Evolutionary conservation across 30 jellyfish, hydroid and myxozoan genomes (phyloP), one percentile per base, ranked within the genome.

Genomic region (Pseudorhiza aurosa): DNA sequence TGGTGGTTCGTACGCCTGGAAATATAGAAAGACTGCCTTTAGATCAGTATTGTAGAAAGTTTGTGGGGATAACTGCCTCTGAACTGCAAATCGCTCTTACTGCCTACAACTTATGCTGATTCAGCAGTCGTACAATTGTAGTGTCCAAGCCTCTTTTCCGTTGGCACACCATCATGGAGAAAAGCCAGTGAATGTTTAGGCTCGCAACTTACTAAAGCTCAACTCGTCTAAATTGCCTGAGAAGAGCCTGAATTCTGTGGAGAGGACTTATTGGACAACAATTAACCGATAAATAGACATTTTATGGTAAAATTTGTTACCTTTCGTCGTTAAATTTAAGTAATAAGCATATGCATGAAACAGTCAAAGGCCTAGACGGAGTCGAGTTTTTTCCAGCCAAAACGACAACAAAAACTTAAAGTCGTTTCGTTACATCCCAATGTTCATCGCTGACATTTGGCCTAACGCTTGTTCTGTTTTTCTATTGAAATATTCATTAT

Each of bases 61-160:
- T n/a, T n/a, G n/a, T n/a, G n/a, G n/a, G n/a, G n/a, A n/a, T n/a
- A n/a, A n/a, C n/a, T n/a, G n/a, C n/a, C n/a, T n/a, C n/a, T n/a
- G n/a, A n/a, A n/a, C n/a, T n/a, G n/a, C n/a, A n/a, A n/a, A n/a
- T n/a, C n/a, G n/a, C n/a, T n/a, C n/a, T n/a, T n/a, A n/a, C n/a
- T n/a, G n/a, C n/a, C n/a, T n/a, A n/a, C n/a, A n/a, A n/a, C n/a
- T n/a, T 53, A 22, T 53, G 67, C 67, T 53, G 67, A 53, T 53
- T 53, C 67, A 53, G 67, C 67, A 53, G 32, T 39, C 67, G 24
- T 53, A 36, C 67, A 53, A 53, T 36, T 53, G 28, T 72, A 36
- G 86, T 2, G 67, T 57, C 86, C 86, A 72, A 31, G 72, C 86
- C 86, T 72, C 86, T 31, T 40, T 49, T 37, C 75, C 51, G 86